Conservation (phyloP, 2,888 invertebrate species). For the Erynnis tages region DNA sequence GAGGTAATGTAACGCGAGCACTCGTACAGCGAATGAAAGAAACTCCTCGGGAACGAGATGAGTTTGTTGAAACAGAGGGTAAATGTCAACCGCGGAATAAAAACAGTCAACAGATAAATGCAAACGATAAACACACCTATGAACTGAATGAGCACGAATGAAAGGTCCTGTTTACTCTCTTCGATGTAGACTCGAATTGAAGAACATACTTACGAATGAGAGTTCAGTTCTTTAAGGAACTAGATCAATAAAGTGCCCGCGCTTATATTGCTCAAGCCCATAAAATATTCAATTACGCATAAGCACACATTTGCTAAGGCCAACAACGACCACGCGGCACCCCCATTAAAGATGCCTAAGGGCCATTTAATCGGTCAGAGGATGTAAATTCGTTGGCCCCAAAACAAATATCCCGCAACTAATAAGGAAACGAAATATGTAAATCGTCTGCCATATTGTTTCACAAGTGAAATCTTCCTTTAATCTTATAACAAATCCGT, state of each 20-base stretch:
- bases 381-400: constrained; percentile 79
- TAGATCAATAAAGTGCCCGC: constrained; percentile 67
- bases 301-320: constrained; percentile 80
- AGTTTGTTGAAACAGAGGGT: constrained; percentile 76
- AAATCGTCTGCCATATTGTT: constrained; percentile 81
- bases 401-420: constrained; percentile 82
- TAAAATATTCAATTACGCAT: constrained; percentile 82
- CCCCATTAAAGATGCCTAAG: constrained; percentile 82
- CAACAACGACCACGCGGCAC: constrained; percentile 80
- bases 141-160: constrained; percentile 67
- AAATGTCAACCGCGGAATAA: constrained; percentile 79
- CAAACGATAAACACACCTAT: constrained; percentile 76
- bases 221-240: constrained; percentile 35
- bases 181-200: constrained; percentile 28
- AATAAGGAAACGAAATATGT: constrained; percentile 82
- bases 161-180: constrained; percentile 60
- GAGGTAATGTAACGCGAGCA: constrained; percentile 74
- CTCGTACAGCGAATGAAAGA: constrained; percentile 76
- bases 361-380: constrained; percentile 82
- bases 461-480: constrained; percentile 82
- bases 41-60: constrained; percentile 65
- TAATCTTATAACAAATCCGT: constrained; percentile 83
- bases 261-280: constrained; percentile 70
- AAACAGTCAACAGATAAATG: constrained; percentile 82
- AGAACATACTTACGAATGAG: constrained; percentile 26